These are phyloP conservation scores for Chelonoidis abingdonii DNA, from an alignment of 2,113 vertebrate genomes.

Conservation along the genomic window DNA sequence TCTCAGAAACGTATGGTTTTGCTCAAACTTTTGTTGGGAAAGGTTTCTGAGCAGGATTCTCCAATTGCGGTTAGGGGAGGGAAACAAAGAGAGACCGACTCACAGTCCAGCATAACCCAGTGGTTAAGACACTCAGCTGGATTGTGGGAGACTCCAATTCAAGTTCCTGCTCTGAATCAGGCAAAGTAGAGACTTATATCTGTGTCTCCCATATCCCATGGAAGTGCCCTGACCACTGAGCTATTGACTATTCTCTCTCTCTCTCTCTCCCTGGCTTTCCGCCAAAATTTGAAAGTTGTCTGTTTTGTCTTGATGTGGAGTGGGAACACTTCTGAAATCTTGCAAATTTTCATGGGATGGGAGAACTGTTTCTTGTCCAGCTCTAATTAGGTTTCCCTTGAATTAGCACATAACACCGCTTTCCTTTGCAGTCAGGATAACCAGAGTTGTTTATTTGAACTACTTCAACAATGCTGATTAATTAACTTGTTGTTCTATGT, in stretches of 20 bases:
- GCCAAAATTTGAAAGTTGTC: background rate
- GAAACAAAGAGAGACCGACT: background rate
- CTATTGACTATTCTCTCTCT: background rate
- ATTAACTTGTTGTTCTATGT: background rate
- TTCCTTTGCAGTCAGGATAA: background rate
- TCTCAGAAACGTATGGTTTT: background rate
- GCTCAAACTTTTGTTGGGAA: background rate
- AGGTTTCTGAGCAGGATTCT: background rate
- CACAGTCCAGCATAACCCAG: background rate
- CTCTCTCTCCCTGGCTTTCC: background rate
- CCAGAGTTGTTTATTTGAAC: conserved; percentile 9
- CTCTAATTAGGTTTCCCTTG: background rate
- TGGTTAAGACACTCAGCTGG: background rate
- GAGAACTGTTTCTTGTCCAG: background rate
- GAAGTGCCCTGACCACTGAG: background rate
- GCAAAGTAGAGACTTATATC: background rate
- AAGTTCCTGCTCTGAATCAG: background rate
- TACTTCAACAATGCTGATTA: background rate
- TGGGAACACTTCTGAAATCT: background rate
- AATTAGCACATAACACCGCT: background rate
- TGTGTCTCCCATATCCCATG: background rate
- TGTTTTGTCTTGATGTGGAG: background rate
- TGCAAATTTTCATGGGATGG: background rate
- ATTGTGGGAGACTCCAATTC: background rate
- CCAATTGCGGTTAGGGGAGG: background rate